Evolutionary conservation across 1,140 invertebrate species (phyloP).

Genomic region (Cydia fagiglandana): DNA sequence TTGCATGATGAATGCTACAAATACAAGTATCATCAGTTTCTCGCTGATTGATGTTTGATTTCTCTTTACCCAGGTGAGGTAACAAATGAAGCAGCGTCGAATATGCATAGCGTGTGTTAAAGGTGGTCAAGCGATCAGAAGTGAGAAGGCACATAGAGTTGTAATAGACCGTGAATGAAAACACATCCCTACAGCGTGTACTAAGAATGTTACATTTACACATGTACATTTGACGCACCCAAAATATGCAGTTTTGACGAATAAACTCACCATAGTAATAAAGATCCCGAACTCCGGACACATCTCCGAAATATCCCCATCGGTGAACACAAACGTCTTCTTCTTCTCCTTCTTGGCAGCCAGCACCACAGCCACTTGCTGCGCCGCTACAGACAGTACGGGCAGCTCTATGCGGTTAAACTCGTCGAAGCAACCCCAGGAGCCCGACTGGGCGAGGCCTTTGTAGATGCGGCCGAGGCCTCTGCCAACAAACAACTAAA

Average conservation of each 20-base stretch:
- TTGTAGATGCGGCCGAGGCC: slow-evolving; percentile 94
- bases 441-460: slow-evolving; percentile 96
- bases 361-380: slow-evolving; percentile 97
- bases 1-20: too few species aligned
- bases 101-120: too few species aligned
- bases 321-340: slow-evolving; percentile 94
- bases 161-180: too few species aligned
- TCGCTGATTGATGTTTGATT: too few species aligned
- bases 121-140: too few species aligned
- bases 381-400: slow-evolving; percentile 95
- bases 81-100: too few species aligned
- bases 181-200: too few species aligned
- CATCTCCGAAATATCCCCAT: slow-evolving; percentile 95
- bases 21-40: too few species aligned
- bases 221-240: too few species aligned
- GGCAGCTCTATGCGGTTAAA: slow-evolving; percentile 98
- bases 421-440: slow-evolving; percentile 98
- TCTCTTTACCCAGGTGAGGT: too few species aligned
- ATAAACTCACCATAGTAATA: slow-evolving; percentile 92
- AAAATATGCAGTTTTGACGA: background rate
- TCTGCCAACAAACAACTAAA: slow-evolving; percentile 74
- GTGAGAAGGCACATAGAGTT: too few species aligned
- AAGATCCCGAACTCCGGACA: slow-evolving; percentile 98
- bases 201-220: too few species aligned
- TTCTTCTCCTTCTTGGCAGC: slow-evolving; percentile 95